These are phyloP conservation scores for Galeopterus variegatus DNA, from an alignment of 2,113 vertebrate genomes.

Conservation along the genomic window DNA sequence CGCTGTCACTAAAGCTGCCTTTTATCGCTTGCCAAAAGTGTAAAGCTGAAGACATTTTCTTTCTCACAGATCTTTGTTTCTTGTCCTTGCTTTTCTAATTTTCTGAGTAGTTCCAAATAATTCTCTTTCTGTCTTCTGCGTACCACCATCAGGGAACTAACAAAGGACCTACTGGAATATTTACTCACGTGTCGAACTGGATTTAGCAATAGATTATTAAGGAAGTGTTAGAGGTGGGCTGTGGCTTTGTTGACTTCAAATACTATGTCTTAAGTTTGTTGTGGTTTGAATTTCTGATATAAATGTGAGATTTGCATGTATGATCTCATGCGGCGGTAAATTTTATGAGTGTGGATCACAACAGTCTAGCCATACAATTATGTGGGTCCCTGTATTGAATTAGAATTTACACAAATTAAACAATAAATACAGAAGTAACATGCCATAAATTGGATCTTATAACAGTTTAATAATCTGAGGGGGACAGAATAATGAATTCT, in stretches of 20 bases:
- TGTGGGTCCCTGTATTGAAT: slow-evolving; percentile 29
- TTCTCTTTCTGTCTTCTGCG: slow-evolving; percentile 60
- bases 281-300: slow-evolving; percentile 62
- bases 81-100: slow-evolving; percentile 80
- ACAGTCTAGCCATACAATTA: slow-evolving; percentile 57
- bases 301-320: slow-evolving; percentile 37
- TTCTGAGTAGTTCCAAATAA: slow-evolving; percentile 67
- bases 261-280: slow-evolving; percentile 37
- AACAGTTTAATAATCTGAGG: slow-evolving; percentile 48
- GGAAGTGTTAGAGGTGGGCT: slow-evolving; percentile 49
- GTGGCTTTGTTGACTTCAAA: slow-evolving; percentile 66
- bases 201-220: slow-evolving; percentile 55
- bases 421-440: slow-evolving; percentile 45
- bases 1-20: slow-evolving; percentile 84
- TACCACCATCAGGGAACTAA: slow-evolving; percentile 1
- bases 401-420: slow-evolving; percentile 66
- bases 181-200: background rate
- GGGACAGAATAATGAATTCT: slow-evolving; percentile 55
- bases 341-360: slow-evolving; percentile 66
- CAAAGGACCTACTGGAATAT: background rate
- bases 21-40: slow-evolving; percentile 86
- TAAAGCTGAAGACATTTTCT: slow-evolving; percentile 60
- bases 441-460: slow-evolving; percentile 37
- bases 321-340: slow-evolving; percentile 6
- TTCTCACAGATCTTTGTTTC: slow-evolving; percentile 74